Percentiles rank a stretch among this genome's conserved stretches.
Conservation (phyloP, 2,113 vertebrate species). For the Oplegnathus fasciatus region DNA sequence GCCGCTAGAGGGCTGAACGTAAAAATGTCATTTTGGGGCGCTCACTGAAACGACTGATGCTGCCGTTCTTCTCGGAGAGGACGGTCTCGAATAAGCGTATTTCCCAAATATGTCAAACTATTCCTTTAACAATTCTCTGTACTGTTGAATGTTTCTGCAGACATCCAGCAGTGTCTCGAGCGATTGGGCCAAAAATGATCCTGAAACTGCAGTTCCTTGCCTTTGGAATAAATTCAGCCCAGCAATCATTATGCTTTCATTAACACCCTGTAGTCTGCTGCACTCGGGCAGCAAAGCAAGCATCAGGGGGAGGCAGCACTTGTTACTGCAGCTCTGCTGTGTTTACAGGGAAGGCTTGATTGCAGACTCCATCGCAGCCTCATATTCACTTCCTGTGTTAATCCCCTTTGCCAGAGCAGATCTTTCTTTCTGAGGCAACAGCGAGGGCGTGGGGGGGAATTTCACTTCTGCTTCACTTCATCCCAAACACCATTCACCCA, state of each 20-base stretch:
- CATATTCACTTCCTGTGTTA: constrained; percentile 79
- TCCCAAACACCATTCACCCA: constrained; percentile 72
- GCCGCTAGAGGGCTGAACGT: too few relatives aligned
- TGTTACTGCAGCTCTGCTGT: constrained; percentile 68
- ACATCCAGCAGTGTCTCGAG: background rate
- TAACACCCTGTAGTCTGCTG: constrained; percentile 49
- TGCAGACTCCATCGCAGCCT: constrained; percentile 70
- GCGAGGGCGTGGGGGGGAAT: constrained; percentile 49
- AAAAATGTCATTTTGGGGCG: too few relatives aligned
- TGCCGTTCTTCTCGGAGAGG: too few relatives aligned
- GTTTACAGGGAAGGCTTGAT: constrained; percentile 78
- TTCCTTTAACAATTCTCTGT: background rate
- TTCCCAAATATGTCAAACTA: background rate
- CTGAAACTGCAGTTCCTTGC: constrained; percentile 15
- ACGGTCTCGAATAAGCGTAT: too few relatives aligned
- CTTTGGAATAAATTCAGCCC: constrained; percentile 44
- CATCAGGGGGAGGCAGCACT: constrained; percentile 67
- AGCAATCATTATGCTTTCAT: constrained; percentile 62
- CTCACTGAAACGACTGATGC: too few relatives aligned
- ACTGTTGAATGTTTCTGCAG: background rate
- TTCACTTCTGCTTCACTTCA: constrained; percentile 67
- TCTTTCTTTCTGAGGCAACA: constrained; percentile 57
- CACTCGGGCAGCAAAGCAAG: constrained; percentile 44
- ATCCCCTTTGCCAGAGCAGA: constrained; percentile 67
- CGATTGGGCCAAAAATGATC: constrained; percentile 20